Conservation (phyloP, 2,888 invertebrate species). For the Dinocampus coccinellae region DNA sequence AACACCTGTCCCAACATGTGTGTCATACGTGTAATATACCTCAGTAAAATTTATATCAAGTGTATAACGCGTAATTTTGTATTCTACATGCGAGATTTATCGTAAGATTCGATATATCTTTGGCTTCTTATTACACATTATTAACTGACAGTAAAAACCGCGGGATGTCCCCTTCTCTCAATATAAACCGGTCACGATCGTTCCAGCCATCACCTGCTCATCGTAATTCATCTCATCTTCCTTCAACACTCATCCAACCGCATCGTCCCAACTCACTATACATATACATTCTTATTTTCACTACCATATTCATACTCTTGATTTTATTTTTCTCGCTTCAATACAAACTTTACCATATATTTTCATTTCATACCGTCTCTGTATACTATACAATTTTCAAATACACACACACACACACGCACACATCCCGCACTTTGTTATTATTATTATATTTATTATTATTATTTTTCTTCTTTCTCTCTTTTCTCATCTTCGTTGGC, state of each 20-base stretch:
- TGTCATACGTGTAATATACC: neutral
- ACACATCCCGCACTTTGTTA: slow-evolving; percentile 9
- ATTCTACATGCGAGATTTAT: slow-evolving; percentile 48
- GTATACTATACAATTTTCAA: slow-evolving; percentile 8
- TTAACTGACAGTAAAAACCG: slow-evolving; percentile 59
- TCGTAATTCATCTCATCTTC: slow-evolving; percentile 38
- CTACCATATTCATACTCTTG: neutral
- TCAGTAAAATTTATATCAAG: slow-evolving; percentile 26
- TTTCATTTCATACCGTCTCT: neutral
- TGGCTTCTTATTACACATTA: slow-evolving; percentile 59
- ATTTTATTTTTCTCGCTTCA: neutral
- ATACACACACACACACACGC: no score
- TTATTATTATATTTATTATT: slow-evolving; percentile 19
- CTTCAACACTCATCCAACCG: slow-evolving; percentile 30
- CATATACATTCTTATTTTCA: slow-evolving; percentile 1
- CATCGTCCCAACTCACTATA: neutral
- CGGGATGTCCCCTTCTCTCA: slow-evolving; percentile 39
- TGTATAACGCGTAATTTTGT: slow-evolving; percentile 42
- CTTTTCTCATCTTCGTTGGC: slow-evolving; percentile 14
- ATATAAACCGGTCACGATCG: slow-evolving; percentile 57
- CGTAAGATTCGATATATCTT: slow-evolving; percentile 38
- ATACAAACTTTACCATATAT: neutral
- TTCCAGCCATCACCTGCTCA: slow-evolving; percentile 57
- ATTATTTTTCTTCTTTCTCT: slow-evolving; percentile 13
- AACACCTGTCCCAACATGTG: slow-evolving; percentile 41